Percentiles rank a stretch among this genome's conserved stretches.
phyloP scores from a whole-genome alignment of 2,888 invertebrate species.

The Drosophila conformis region DNA sequence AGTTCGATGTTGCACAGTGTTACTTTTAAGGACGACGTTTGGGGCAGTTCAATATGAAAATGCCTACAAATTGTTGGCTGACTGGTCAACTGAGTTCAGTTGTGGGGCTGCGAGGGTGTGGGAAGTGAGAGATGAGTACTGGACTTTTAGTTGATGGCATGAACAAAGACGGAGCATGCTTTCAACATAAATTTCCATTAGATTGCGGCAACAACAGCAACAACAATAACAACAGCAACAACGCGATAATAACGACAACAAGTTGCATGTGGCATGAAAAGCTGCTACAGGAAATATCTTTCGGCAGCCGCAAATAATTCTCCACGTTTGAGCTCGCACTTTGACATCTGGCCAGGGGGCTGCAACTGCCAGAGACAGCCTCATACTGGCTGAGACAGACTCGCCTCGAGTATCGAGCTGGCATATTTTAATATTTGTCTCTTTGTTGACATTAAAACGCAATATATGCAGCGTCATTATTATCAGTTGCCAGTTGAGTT shows the following conservation, averaged over 20 bases:
- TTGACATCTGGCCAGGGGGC: constrained; percentile 67
- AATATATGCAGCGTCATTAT: constrained; percentile 79
- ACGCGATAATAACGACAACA: constrained; percentile 15
- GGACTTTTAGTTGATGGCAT: constrained; percentile 46
- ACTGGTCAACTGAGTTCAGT: constrained; percentile 57
- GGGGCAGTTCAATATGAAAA: constrained; percentile 74
- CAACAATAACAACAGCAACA: constrained; percentile 17
- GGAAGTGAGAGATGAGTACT: constrained; percentile 17
- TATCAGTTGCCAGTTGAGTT: constrained; percentile 49
- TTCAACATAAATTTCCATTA: constrained; percentile 81
- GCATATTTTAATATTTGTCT: constrained; percentile 77
- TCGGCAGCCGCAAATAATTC: constrained; percentile 79
- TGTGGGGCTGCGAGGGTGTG: constrained; percentile 3
- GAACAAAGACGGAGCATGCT: constrained; percentile 64
- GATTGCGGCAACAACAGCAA: constrained; percentile 54
- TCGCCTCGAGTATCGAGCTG: constrained; percentile 22
- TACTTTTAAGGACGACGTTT: constrained; percentile 52
- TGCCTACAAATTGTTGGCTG: constrained; percentile 76
- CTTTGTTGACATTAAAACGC: constrained; percentile 80
- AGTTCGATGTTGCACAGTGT: constrained; percentile 36
- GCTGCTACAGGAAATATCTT: constrained; percentile 77
- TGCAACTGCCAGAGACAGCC: constrained; percentile 7
- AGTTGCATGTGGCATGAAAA: constrained; percentile 77
- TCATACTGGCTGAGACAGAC: not conserved
- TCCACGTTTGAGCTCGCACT: constrained; percentile 77